Evolutionary conservation across 2,113 vertebrate genomes (phyloP).

Genomic region (Istiophorus platypterus): DNA sequence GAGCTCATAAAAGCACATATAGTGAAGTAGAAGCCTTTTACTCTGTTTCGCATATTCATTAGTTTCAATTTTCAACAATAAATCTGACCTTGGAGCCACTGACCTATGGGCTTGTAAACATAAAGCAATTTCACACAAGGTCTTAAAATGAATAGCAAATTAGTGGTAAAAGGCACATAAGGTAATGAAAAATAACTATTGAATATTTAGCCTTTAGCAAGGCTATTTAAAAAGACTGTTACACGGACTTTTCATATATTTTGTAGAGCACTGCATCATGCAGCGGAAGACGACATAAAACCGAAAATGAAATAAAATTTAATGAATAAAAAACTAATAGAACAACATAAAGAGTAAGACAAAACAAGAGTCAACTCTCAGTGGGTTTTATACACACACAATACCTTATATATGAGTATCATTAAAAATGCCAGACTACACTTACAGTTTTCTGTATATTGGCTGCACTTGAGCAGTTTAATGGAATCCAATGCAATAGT

Average conservation of each 20-base stretch:
- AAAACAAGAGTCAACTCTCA: conserved; percentile 14
- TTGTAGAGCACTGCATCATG: conserved; percentile 14
- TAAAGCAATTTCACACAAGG: conserved; percentile 74
- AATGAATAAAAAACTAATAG: not conserved
- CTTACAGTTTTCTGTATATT: conserved; percentile 12
- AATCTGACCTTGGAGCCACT: conserved; percentile 69
- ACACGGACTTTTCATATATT: conserved; percentile 18
- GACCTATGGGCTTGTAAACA: conserved; percentile 83
- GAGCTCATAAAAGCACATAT: conserved; percentile 71
- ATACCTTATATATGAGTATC: not conserved
- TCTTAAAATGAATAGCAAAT: conserved; percentile 78
- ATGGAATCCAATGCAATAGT: conserved; percentile 1
- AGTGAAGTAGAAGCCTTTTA: conserved; percentile 66
- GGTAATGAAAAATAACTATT: conserved; percentile 72
- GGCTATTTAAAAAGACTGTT: conserved; percentile 52
- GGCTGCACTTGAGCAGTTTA: conserved; percentile 30
- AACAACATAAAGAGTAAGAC: not conserved
- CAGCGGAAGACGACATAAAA: conserved; percentile 4
- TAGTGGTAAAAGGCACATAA: conserved; percentile 78
- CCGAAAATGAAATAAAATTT: not conserved
- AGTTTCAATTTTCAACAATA: conserved; percentile 70
- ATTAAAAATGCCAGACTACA: conserved; percentile 11
- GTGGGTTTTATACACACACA: not conserved
- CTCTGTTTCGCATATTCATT: conserved; percentile 77
- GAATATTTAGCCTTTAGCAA: conserved; percentile 61